These are phyloP conservation scores for Synergus itoensis DNA, from an alignment of 2,888 invertebrate species.

Conservation along the genomic window DNA sequence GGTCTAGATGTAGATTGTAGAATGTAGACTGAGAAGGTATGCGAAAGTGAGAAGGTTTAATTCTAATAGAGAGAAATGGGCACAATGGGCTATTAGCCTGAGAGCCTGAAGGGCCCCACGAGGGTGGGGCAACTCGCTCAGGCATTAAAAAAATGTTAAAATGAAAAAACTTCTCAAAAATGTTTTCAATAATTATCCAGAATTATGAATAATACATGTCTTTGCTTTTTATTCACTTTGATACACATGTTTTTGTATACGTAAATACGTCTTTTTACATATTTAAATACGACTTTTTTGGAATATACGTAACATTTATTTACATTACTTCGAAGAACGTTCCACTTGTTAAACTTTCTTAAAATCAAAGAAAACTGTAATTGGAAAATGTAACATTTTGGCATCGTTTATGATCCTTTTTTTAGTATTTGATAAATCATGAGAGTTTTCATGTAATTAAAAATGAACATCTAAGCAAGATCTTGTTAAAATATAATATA, in stretches of 20 bases:
- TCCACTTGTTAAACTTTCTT: neutral
- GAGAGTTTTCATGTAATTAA: neutral
- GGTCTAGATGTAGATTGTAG: constrained; percentile 1
- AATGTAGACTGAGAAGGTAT: constrained; percentile 26
- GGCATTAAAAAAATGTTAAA: neutral
- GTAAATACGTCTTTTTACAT: constrained; percentile 11
- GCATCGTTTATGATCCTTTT: neutral
- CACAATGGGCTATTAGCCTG: too few species aligned
- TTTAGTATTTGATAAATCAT: neutral
- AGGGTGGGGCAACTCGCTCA: too few species aligned
- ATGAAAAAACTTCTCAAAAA: neutral
- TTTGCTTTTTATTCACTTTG: constrained; percentile 9
- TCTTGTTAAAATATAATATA: too few species aligned
- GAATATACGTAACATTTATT: neutral
- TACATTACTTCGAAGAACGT: neutral
- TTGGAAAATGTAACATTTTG: neutral
- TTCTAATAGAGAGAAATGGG: constrained; percentile 6
- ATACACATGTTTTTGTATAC: neutral
- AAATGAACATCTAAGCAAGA: neutral
- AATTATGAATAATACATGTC: constrained; percentile 11
- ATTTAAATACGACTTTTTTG: neutral
- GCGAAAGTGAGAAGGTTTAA: constrained; percentile 32
- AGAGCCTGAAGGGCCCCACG: too few species aligned
- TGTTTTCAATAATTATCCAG: neutral
- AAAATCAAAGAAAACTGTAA: neutral